These are phyloP conservation scores for Bolborhynchus lineola DNA, from an alignment of 2,113 vertebrate species.

Conservation along the genomic window DNA sequence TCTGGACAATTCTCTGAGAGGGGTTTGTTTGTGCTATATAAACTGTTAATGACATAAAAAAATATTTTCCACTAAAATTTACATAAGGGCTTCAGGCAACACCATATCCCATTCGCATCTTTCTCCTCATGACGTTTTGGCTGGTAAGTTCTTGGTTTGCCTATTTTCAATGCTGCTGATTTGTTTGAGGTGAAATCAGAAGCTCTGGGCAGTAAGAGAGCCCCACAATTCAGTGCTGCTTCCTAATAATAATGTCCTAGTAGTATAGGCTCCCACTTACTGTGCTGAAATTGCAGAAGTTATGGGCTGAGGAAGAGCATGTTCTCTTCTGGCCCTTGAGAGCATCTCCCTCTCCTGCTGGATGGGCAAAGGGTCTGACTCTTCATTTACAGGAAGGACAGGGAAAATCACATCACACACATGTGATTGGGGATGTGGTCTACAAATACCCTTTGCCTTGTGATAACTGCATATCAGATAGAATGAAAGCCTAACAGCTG, in stretches of 20 bases:
- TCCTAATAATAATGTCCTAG: background rate
- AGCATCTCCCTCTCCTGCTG: background rate
- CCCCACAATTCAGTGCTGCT: background rate
- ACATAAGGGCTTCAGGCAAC: background rate
- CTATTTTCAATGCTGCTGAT: background rate
- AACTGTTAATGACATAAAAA: background rate
- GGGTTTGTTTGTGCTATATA: background rate
- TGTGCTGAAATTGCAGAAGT: background rate
- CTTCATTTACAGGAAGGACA: background rate
- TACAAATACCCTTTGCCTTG: background rate
- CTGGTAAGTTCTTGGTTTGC: background rate
- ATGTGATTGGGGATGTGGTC: background rate
- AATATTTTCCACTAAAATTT: background rate
- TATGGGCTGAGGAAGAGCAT: background rate
- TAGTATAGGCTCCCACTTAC: background rate
- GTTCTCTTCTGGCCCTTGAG: background rate
- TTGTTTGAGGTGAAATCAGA: background rate
- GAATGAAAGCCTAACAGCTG: background rate
- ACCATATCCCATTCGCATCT: background rate
- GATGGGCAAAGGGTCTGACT: background rate
- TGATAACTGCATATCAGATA: background rate
- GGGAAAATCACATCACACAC: background rate
- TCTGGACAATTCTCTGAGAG: background rate
- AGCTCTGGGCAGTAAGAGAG: background rate
- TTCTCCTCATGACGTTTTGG: background rate